Percentiles rank a stretch among this genome's conserved stretches.
Evolutionary conservation across 2,888 invertebrate genomes (phyloP).

Genomic region (Melipona beecheii): DNA sequence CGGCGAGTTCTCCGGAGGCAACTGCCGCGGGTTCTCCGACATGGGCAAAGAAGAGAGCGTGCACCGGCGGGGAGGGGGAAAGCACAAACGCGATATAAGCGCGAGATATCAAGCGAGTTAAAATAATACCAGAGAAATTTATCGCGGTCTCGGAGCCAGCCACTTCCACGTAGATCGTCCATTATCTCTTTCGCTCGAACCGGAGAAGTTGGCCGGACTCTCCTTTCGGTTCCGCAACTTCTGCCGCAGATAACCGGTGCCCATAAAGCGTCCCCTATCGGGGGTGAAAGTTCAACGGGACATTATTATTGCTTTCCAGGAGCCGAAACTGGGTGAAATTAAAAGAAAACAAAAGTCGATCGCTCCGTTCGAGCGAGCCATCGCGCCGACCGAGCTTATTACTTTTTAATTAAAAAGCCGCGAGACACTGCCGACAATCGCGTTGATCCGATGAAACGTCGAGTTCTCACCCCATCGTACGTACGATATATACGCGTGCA

Average conservation of each 20-base stretch:
- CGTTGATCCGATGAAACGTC: neutral
- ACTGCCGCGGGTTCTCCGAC: neutral
- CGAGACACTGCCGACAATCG: neutral
- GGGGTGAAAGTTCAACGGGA: conserved; percentile 56
- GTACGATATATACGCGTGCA: neutral
- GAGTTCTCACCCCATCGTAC: neutral
- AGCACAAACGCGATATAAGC: neutral
- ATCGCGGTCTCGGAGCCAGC: conserved; percentile 36
- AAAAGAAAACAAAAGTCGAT: conserved; percentile 69
- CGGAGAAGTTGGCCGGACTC: conserved; percentile 42
- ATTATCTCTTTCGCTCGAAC: conserved; percentile 45
- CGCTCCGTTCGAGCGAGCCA: conserved; percentile 33
- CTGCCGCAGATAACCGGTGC: conserved; percentile 54
- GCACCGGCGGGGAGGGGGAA: neutral
- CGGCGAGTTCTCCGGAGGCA: neutral
- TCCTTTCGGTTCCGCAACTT: conserved; percentile 58
- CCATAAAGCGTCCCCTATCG: conserved; percentile 55
- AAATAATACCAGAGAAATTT: conserved; percentile 56
- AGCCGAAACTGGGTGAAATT: conserved; percentile 70
- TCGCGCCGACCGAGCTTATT: conserved; percentile 53
- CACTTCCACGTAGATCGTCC: conserved; percentile 44
- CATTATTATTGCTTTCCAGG: conserved; percentile 63
- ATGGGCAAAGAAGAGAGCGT: too few relatives aligned
- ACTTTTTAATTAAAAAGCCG: conserved; percentile 68
- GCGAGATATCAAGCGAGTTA: conserved; percentile 35